A percentile compares a stretch with the other conserved stretches of the same genome.
These are phyloP conservation scores for Scolopax rusticola DNA, from an alignment of 2,797 vertebrate species.

Conservation along the genomic window DNA sequence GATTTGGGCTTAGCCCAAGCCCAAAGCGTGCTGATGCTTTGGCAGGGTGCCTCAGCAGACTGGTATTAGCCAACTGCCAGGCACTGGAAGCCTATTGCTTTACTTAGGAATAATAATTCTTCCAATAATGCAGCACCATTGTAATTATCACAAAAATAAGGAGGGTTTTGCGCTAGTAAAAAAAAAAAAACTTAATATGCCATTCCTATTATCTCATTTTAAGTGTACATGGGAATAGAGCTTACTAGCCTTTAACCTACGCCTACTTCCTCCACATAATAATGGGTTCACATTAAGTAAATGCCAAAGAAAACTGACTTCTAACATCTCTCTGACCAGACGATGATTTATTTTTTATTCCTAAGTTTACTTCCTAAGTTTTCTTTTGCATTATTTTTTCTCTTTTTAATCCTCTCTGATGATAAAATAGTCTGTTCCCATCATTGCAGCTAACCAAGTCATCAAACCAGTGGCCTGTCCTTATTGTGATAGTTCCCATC, in stretches of 20 bases:
- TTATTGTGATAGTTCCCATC: background rate
- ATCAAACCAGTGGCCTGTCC: background rate
- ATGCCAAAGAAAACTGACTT: slow-evolving; percentile 61
- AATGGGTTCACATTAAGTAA: slow-evolving; percentile 21
- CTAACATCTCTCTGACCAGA: background rate
- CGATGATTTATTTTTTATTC: slow-evolving; percentile 42
- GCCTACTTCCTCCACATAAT: slow-evolving; percentile 15
- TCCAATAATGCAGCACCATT: background rate
- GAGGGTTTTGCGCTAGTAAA: background rate
- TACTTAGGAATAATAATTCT: background rate
- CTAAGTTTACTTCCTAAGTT: background rate
- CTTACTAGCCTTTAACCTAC: slow-evolving; percentile 30
- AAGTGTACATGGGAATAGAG: slow-evolving; percentile 6
- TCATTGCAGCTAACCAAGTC: background rate
- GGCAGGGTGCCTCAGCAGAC: background rate
- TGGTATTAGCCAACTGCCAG: background rate
- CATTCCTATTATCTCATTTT: background rate
- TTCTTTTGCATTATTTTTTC: slow-evolving; percentile 32
- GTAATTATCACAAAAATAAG: background rate
- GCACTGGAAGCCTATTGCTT: background rate
- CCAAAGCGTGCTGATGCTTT: background rate
- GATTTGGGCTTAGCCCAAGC: background rate
- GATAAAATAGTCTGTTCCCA: slow-evolving; percentile 34
- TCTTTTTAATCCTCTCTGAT: slow-evolving; percentile 42
- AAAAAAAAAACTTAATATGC: background rate